These are phyloP conservation scores for Dasysyrphus albostriatus DNA, from an alignment of 2,888 invertebrate species.

Conservation along the genomic window DNA sequence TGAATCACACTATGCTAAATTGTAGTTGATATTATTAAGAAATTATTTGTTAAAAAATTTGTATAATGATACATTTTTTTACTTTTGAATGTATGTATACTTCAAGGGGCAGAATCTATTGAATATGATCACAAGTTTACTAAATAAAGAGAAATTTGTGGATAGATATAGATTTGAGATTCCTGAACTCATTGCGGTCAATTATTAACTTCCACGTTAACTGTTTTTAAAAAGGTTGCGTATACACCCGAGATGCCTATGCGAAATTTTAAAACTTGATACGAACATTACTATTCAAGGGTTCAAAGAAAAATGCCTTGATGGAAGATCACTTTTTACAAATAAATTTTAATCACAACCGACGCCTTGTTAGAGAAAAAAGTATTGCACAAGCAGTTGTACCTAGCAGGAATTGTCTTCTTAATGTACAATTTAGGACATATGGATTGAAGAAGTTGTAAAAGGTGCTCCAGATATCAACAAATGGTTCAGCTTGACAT, in stretches of 20 bases:
- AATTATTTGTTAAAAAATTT: too few relatives aligned
- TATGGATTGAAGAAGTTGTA: slow-evolving; percentile 94
- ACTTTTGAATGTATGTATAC: too few relatives aligned
- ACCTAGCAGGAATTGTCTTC: slow-evolving; percentile 89
- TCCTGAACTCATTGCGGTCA: too few relatives aligned
- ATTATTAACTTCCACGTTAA: not conserved
- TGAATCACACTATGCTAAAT: slow-evolving; percentile 85
- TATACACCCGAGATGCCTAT: slow-evolving; percentile 90
- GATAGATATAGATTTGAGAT: too few relatives aligned
- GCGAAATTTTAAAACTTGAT: slow-evolving; percentile 90
- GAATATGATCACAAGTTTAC: too few relatives aligned
- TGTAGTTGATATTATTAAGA: slow-evolving; percentile 67
- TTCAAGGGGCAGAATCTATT: too few relatives aligned
- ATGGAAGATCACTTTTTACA: too few relatives aligned
- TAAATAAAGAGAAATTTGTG: too few relatives aligned
- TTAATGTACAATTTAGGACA: slow-evolving; percentile 93
- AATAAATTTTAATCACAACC: slow-evolving; percentile 96
- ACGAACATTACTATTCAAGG: too few relatives aligned
- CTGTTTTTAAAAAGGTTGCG: slow-evolving; percentile 88
- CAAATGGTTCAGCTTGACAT: slow-evolving; percentile 97
- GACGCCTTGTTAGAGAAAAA: slow-evolving; percentile 94
- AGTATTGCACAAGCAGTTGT: slow-evolving; percentile 94
- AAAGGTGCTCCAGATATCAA: slow-evolving; percentile 89
- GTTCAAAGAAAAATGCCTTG: too few relatives aligned
- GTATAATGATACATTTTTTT: too few relatives aligned